Conservation (phyloP, 2,888 invertebrate species). For the Zygogramma bicolorata region DNA sequence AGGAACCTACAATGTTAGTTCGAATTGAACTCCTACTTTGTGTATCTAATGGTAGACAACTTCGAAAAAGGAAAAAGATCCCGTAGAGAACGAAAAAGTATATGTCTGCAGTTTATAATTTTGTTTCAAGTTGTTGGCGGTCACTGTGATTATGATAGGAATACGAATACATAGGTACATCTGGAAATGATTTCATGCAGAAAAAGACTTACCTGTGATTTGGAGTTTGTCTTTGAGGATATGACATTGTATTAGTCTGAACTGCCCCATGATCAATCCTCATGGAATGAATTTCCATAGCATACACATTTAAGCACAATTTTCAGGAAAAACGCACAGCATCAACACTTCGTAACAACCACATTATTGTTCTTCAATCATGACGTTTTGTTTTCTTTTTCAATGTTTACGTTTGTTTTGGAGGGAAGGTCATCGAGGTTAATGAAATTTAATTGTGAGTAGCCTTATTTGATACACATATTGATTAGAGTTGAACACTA, state of each 20-base stretch:
- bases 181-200: background rate
- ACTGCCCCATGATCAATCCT: constrained; percentile 67
- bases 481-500: constrained; percentile 2
- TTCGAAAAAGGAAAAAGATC: too few species aligned
- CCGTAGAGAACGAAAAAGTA: too few species aligned
- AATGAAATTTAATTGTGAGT: constrained; percentile 8
- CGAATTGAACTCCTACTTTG: too few species aligned
- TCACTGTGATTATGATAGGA: too few species aligned
- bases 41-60: too few species aligned
- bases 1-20: too few species aligned
- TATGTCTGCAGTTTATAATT: too few species aligned
- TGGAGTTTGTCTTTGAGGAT: constrained; percentile 65
- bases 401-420: constrained; percentile 23
- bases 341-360: constrained; percentile 29
- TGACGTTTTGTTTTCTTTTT: constrained; percentile 22
- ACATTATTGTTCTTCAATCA: constrained; percentile 33
- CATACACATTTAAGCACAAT: constrained; percentile 61
- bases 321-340: constrained; percentile 43
- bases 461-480: constrained; percentile 31
- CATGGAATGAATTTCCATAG: constrained; percentile 67
- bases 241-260: constrained; percentile 66
- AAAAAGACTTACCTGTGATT: constrained; percentile 62
- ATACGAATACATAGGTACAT: background rate
- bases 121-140: too few species aligned
- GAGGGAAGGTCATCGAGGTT: constrained; percentile 5